Percentiles rank a stretch among this genome's conserved stretches.
Evolutionary conservation across 2,113 vertebrate species (phyloP).

Genomic region (Mohoua ochrocephala): DNA sequence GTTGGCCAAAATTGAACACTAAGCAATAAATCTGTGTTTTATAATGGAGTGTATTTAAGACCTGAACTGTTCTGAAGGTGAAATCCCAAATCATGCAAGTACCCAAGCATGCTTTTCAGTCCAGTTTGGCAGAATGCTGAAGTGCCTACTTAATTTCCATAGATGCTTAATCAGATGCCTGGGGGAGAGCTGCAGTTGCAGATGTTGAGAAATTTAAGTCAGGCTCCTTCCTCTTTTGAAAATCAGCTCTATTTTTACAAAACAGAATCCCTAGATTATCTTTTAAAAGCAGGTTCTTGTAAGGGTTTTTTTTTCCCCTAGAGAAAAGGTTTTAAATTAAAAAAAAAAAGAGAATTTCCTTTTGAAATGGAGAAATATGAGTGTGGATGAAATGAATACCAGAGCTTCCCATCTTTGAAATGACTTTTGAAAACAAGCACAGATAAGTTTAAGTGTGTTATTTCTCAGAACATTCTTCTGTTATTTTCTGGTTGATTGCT

Average conservation of each 20-base stretch:
- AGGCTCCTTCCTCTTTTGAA: not conserved
- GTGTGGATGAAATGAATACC: not conserved
- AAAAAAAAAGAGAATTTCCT: not conserved
- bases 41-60: not conserved
- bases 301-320: not conserved
- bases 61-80: not conserved
- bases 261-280: not conserved
- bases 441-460: not conserved
- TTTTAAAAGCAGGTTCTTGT: not conserved
- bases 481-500: not conserved
- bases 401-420: not conserved
- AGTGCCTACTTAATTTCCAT: not conserved
- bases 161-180: conserved; percentile 13
- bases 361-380: not conserved
- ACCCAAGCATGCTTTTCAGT: not conserved
- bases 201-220: conserved; percentile 26
- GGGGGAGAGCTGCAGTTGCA: conserved; percentile 11
- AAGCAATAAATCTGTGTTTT: not conserved
- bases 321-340: not conserved
- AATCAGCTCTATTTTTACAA: conserved; percentile 10
- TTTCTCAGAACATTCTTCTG: not conserved
- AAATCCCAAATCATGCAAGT: not conserved
- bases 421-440: not conserved
- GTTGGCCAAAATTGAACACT: not conserved
- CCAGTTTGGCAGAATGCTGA: not conserved